These are phyloP conservation scores for Saguinus imperator DNA, from an alignment of 2,113 vertebrate genomes.

Conservation along the genomic window DNA sequence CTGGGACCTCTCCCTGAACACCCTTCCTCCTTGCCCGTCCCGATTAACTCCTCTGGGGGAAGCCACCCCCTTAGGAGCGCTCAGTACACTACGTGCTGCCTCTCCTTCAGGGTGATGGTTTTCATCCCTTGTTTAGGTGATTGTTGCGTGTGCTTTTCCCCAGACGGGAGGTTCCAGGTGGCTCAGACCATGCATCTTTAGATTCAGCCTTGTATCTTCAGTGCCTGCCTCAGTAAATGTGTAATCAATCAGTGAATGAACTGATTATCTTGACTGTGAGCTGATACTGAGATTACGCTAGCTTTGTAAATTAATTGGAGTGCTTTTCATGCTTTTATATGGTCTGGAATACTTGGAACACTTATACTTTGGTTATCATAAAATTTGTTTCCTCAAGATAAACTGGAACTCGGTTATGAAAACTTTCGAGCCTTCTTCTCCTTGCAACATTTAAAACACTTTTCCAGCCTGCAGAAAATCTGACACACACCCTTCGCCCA, in stretches of 20 bases:
- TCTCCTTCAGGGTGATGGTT: neutral
- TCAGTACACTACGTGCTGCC: no score
- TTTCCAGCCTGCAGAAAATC: neutral
- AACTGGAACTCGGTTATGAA: neutral
- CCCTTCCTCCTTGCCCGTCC: neutral
- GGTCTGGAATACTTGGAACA: neutral
- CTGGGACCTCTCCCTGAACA: neutral
- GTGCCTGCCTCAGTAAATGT: neutral
- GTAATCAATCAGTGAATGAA: neutral
- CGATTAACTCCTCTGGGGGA: neutral
- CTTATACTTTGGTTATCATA: neutral
- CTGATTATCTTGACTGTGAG: fast-evolving
- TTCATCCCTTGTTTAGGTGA: no score
- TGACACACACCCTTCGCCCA: neutral
- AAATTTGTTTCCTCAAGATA: neutral
- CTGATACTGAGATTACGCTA: no score
- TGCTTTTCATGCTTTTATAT: neutral
- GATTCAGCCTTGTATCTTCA: neutral
- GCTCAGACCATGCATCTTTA: neutral
- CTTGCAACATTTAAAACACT: neutral
- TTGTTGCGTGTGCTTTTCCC: neutral
- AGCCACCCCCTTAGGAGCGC: neutral
- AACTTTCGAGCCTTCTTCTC: neutral
- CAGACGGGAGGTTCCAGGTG: neutral
- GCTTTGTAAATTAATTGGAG: neutral